These are phyloP conservation scores for Lacanobia wlatinum DNA, from an alignment of 2,888 invertebrate genomes.

Conservation along the genomic window DNA sequence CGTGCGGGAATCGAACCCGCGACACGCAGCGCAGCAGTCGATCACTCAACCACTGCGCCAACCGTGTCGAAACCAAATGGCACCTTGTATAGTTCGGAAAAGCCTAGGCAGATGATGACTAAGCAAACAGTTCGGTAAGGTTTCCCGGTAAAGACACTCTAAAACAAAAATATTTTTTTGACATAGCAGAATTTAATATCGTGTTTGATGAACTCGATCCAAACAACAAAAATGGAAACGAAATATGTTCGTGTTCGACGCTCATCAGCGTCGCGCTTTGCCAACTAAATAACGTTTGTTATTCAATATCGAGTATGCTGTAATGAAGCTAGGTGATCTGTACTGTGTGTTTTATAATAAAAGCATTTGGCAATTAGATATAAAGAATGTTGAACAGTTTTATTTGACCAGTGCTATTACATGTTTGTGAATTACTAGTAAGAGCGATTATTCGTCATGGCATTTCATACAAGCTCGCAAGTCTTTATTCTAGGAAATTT, in stretches of 20 bases:
- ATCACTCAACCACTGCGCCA: too few relatives aligned
- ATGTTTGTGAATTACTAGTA: too few relatives aligned
- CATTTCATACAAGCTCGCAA: too few relatives aligned
- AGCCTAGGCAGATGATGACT: too few relatives aligned
- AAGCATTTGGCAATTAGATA: neutral
- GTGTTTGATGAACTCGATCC: slow-evolving; percentile 11
- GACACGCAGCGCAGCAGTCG: too few relatives aligned
- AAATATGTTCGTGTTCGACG: slow-evolving; percentile 17
- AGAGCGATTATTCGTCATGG: too few relatives aligned
- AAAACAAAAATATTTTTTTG: slow-evolving; percentile 9
- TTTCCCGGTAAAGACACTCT: neutral
- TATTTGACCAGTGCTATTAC: too few relatives aligned
- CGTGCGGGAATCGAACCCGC: too few relatives aligned
- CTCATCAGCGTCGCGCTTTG: neutral
- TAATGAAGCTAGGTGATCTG: neutral
- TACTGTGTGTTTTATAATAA: neutral
- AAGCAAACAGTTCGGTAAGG: slow-evolving; percentile 1
- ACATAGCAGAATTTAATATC: neutral
- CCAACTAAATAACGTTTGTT: neutral
- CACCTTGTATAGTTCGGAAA: too few relatives aligned
- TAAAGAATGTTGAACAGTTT: too few relatives aligned
- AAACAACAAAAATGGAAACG: slow-evolving; percentile 4
- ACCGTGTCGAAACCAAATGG: too few relatives aligned
- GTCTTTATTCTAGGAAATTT: too few relatives aligned
- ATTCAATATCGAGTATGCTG: neutral